Evolutionary conservation across 1,140 invertebrate genomes (phyloP).

Genomic region (Lerema accius): DNA sequence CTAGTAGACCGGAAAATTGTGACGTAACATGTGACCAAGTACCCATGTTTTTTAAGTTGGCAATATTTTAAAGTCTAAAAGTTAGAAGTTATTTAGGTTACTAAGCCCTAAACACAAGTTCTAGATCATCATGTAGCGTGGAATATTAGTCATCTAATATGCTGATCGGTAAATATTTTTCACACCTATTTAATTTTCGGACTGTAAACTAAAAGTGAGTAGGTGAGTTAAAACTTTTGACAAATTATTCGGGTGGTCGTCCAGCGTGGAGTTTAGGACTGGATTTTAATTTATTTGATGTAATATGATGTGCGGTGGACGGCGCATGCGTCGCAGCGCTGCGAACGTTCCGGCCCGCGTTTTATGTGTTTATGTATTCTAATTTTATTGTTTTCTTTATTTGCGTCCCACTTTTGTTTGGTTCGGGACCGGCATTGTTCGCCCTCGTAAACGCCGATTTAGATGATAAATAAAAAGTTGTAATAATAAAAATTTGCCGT

Average conservation of each 20-base stretch:
- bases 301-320: slow-evolving; percentile 57
- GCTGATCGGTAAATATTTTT: too few relatives aligned
- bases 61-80: too few relatives aligned
- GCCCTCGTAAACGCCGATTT: slow-evolving; percentile 80
- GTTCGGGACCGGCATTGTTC: slow-evolving; percentile 78
- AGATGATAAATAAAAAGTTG: slow-evolving; percentile 82
- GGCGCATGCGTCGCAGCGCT: slow-evolving; percentile 62
- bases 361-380: slow-evolving; percentile 82
- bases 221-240: slow-evolving; percentile 6
- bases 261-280: slow-evolving; percentile 10
- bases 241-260: slow-evolving; percentile 19
- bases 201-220: too few relatives aligned
- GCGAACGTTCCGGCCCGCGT: slow-evolving; percentile 68
- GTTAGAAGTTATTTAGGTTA: too few relatives aligned
- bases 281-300: slow-evolving; percentile 55
- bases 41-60: too few relatives aligned
- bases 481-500: slow-evolving; percentile 68
- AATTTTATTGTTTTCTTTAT: slow-evolving; percentile 83
- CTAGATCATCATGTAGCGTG: too few relatives aligned
- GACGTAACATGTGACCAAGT: too few relatives aligned
- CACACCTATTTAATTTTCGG: too few relatives aligned
- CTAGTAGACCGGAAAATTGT: too few relatives aligned
- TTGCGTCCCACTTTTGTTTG: slow-evolving; percentile 82
- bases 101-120: too few relatives aligned
- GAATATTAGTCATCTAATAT: too few relatives aligned